Evolutionary conservation across 2,888 invertebrate genomes (phyloP).

Genomic region (Pseudoips prasinana): DNA sequence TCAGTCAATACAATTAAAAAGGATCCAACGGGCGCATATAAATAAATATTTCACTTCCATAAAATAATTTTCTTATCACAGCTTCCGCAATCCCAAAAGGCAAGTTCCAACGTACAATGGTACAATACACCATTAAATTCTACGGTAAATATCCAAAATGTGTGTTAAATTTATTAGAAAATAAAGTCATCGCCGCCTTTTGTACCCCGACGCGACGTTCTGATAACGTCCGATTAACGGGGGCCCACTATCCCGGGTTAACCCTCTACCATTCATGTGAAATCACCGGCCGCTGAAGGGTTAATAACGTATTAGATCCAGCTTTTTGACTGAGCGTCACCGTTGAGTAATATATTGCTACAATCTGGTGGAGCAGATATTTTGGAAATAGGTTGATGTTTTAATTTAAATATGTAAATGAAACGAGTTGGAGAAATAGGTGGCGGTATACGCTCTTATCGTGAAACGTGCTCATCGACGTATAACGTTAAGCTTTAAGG

Average conservation of each 20-base stretch:
- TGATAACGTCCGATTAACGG: constrained; percentile 34
- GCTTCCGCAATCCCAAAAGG: not conserved
- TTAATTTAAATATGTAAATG: too few relatives aligned
- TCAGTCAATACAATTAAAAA: too few relatives aligned
- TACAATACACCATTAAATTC: constrained; percentile 6
- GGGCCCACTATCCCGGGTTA: constrained; percentile 23
- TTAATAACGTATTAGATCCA: constrained; percentile 41
- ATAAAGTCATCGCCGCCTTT: constrained; percentile 42
- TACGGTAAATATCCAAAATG: constrained; percentile 16
- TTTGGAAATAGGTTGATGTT: too few relatives aligned
- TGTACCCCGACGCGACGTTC: constrained; percentile 27
- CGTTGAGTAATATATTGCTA: constrained; percentile 25
- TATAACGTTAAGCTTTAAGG: too few relatives aligned
- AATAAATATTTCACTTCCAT: too few relatives aligned
- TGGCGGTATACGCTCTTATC: too few relatives aligned
- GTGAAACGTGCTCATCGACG: too few relatives aligned
- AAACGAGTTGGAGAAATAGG: too few relatives aligned
- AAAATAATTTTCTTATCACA: too few relatives aligned
- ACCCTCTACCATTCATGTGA: constrained; percentile 36
- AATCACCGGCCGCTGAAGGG: constrained; percentile 43
- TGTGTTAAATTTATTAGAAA: constrained; percentile 44
- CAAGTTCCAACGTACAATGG: constrained; percentile 2
- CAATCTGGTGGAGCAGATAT: constrained; percentile 14
- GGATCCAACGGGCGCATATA: too few relatives aligned
- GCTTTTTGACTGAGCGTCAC: constrained; percentile 40